Conservation (phyloP, 2,888 invertebrate species). For the Phania funesta region DNA sequence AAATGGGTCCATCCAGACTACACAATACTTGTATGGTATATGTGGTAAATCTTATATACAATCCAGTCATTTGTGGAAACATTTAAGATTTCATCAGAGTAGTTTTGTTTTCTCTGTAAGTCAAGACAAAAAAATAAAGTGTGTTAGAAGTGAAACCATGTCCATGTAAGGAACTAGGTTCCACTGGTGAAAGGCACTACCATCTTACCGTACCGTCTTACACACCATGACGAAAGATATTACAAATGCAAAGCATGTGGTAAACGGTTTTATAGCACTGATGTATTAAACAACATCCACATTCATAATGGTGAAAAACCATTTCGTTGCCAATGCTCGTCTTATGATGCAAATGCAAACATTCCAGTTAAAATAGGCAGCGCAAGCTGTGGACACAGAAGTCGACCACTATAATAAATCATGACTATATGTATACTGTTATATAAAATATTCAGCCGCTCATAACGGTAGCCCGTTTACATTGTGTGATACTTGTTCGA, state of each 20-base stretch:
- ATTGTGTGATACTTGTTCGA: no score
- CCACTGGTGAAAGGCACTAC: slow-evolving; percentile 84
- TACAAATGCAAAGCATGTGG: slow-evolving; percentile 85
- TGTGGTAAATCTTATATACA: slow-evolving; percentile 84
- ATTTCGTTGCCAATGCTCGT: slow-evolving; percentile 79
- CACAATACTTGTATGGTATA: slow-evolving; percentile 83
- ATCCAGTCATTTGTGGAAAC: slow-evolving; percentile 85
- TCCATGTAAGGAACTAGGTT: slow-evolving; percentile 83
- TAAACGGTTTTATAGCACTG: slow-evolving; percentile 84
- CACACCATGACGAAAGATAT: slow-evolving; percentile 84
- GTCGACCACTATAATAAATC: slow-evolving; percentile 33
- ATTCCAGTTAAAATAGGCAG: slow-evolving; percentile 76
- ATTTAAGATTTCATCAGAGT: slow-evolving; percentile 85
- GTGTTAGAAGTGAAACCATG: slow-evolving; percentile 84
- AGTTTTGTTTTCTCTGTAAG: neutral
- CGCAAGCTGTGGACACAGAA: slow-evolving; percentile 54
- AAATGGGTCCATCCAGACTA: slow-evolving; percentile 71
- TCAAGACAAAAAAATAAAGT: neutral
- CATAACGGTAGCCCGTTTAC: no score
- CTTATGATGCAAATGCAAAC: slow-evolving; percentile 80
- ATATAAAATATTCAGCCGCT: slow-evolving; percentile 42
- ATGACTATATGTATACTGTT: neutral
- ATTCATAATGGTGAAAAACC: slow-evolving; percentile 84
- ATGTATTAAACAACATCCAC: slow-evolving; percentile 84
- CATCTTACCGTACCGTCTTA: slow-evolving; percentile 83